phyloP scores from a whole-genome alignment of 2,888 invertebrate species.

The Adelphocoris suturalis region DNA sequence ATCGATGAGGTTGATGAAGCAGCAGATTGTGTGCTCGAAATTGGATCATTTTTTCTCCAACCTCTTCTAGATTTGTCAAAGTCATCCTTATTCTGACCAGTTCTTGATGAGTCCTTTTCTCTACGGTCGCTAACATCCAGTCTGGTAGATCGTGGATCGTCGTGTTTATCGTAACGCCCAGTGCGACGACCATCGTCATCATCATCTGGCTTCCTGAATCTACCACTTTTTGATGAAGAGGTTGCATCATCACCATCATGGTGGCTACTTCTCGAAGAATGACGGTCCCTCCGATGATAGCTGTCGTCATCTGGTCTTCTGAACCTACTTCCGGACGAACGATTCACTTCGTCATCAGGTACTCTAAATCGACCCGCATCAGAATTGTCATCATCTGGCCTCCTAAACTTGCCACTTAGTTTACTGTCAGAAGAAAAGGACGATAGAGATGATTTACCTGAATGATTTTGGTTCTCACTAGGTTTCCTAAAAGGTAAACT shows the following conservation, averaged over 20 bases:
- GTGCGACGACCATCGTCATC: neutral
- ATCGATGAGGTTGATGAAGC: neutral
- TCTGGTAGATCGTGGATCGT: neutral
- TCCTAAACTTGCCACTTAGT: conserved; percentile 76
- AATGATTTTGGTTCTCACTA: conserved; percentile 82
- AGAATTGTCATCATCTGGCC: conserved; percentile 75
- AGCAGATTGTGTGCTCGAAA: neutral
- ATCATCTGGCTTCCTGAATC: conserved; percentile 2
- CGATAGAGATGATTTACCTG: neutral
- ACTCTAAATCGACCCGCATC: neutral
- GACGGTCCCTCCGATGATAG: neutral
- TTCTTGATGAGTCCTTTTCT: neutral
- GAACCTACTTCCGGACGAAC: conserved; percentile 73
- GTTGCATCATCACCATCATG: neutral
- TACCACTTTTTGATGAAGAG: neutral
- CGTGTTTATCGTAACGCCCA: neutral
- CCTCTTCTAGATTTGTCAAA: conserved; percentile 49
- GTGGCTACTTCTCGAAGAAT: neutral
- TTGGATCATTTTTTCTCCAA: conserved; percentile 62
- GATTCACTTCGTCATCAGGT: neutral
- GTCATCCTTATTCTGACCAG: neutral
- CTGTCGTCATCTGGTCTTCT: conserved; percentile 76
- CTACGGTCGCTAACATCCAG: neutral
- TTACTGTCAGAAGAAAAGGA: neutral
- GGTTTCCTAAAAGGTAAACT: conserved; percentile 79